Evolutionary conservation across 2,888 invertebrate genomes (phyloP), one percentile per base, ranked within the genome.

Genomic region (Lepas anatifera): DNA sequence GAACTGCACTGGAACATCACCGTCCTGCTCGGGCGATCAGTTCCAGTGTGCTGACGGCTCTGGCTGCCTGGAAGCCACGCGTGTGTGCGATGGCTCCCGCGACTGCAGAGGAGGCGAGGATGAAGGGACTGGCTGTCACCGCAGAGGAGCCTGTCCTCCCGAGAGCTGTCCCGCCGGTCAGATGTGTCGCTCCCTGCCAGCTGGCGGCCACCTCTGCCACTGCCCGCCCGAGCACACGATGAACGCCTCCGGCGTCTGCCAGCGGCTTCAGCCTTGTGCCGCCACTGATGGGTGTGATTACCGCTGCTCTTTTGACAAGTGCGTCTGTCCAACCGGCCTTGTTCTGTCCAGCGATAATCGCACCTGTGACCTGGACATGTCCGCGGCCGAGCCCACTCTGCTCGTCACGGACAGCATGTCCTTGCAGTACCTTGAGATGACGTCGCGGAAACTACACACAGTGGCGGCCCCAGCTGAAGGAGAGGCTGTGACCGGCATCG

Each of bases 81-180:
- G 76, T 76, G 74, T 74, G 64, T 83, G 83, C 73, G 82, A 83
- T 73, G 81, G 81, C 10, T 77, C 77, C 70, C 79, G 82, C 1
- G 89, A 92, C 76, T 92, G 92, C 77, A 85, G 85, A 0, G 86
- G 86, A 68, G 85, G 85, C 0, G 89, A 90, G 75, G 92, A 92
- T 77, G 92, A 92, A 16, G 39, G 25, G 25, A 22, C 11, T n/a
- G 25, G 37, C 37, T 64, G 64, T 39, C 37, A n/a, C n/a, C 39
- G 25, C 25, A n/a, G n/a, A n/a, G n/a, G n/a, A n/a, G 10, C 32
- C 11, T 64, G 64, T 27, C 35, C 25, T 1, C 3, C n/a, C 4
- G 39, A 8, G 25, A n/a, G 25, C 3, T 64, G 64, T 7, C 4
- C 64, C 1, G 39, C n/a, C 10, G 39, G 39, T 11, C 39, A 39